Conservation (phyloP, 2,797 vertebrate genomes). For the Cercopithecus petaurista region DNA sequence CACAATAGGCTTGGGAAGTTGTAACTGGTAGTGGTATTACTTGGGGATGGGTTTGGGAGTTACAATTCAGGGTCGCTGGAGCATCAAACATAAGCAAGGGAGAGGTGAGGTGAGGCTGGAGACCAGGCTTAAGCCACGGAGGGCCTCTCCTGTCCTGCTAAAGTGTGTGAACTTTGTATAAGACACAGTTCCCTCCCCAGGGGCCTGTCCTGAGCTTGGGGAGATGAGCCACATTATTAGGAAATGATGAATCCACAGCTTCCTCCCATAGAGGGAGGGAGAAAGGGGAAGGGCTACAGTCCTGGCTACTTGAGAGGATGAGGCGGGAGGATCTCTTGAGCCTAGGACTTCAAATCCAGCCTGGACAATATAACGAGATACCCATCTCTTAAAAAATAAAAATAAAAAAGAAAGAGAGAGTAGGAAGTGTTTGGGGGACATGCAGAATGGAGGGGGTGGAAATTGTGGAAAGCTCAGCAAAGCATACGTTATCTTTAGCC, state of each 20-base stretch:
- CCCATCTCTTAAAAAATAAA: neutral
- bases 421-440: neutral
- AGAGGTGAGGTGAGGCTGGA: neutral
- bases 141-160: neutral
- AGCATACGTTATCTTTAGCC: neutral
- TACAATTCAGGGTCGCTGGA: neutral
- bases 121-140: neutral
- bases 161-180: neutral
- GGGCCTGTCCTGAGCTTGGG: neutral
- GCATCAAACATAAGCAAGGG: neutral
- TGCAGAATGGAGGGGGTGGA: neutral
- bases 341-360: neutral
- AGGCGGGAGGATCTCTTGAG: rapidly evolving
- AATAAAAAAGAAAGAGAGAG: neutral
- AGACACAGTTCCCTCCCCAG: neutral
- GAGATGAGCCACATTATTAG: neutral
- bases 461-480: neutral
- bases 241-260: neutral
- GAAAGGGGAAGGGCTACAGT: neutral
- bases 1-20: neutral
- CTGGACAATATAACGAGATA: neutral
- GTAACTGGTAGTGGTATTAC: neutral
- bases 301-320: neutral
- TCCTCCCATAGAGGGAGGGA: neutral
- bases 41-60: neutral